phyloP scores from a whole-genome alignment of 2,113 vertebrate species.

The Vulpes lagopus region DNA sequence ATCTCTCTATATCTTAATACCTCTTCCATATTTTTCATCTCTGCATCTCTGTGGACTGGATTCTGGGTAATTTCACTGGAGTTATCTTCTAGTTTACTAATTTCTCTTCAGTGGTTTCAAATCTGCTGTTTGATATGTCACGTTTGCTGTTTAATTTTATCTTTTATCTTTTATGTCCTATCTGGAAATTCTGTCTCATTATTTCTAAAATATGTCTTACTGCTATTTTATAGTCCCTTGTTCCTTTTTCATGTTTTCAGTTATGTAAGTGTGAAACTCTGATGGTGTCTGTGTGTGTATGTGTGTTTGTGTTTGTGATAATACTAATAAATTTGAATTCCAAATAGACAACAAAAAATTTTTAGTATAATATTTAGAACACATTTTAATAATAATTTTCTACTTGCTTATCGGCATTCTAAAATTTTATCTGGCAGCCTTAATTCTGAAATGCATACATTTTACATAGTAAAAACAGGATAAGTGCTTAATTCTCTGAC shows the following conservation, averaged over 20 bases:
- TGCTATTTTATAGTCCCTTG: neutral
- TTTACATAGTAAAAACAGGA: neutral
- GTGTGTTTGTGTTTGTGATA: neutral
- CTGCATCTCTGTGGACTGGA: neutral
- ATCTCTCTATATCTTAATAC: neutral
- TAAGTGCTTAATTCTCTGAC: neutral
- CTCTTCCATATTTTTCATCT: neutral
- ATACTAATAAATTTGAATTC: neutral
- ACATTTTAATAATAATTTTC: neutral
- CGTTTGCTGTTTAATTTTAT: neutral
- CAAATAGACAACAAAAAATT: neutral
- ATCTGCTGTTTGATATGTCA: neutral
- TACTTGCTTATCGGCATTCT: neutral
- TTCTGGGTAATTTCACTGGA: neutral
- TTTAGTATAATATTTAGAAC: neutral
- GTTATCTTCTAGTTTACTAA: neutral
- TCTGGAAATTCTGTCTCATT: neutral
- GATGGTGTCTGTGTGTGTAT: neutral
- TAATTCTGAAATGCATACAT: neutral
- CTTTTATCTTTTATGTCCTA: neutral
- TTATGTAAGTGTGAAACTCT: neutral
- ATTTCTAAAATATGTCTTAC: neutral
- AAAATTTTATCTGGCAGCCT: neutral
- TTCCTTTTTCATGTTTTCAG: neutral
- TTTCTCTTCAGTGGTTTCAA: neutral